These are phyloP conservation scores for Pseudomyrmex sp. DNA, from an alignment of 1,140 invertebrate species.

Conservation along the genomic window DNA sequence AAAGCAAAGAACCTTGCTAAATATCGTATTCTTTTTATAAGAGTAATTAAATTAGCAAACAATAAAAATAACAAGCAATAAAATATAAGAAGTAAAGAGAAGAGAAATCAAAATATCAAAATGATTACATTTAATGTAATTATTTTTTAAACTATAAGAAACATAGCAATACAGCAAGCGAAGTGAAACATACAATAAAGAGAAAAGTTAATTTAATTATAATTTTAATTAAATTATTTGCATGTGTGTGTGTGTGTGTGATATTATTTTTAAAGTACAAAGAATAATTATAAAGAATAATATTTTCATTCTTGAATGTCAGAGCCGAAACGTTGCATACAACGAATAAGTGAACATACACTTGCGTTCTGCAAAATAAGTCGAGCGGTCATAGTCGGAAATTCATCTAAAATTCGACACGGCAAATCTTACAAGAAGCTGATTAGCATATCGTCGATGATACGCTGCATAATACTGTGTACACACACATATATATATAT, in stretches of 20 bases:
- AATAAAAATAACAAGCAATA: not conserved
- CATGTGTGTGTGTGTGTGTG: too few species aligned
- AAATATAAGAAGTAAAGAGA: not conserved
- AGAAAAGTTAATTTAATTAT: not conserved
- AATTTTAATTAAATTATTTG: too few species aligned
- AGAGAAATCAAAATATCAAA: not conserved
- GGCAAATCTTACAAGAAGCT: conserved; percentile 48
- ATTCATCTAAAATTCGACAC: conserved; percentile 41
- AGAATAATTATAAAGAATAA: not conserved
- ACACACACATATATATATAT: not conserved
- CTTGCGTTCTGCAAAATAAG: not conserved
- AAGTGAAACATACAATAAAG: too few species aligned
- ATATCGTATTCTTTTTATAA: not conserved
- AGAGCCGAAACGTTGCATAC: not conserved
- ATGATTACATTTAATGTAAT: too few species aligned
- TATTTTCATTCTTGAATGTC: not conserved
- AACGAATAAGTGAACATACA: conserved; percentile 11
- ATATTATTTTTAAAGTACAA: too few species aligned
- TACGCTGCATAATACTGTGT: conserved; percentile 58
- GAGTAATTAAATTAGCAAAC: not conserved
- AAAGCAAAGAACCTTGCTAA: not conserved
- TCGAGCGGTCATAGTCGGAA: conserved; percentile 15
- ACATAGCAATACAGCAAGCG: too few species aligned
- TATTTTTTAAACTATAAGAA: too few species aligned
- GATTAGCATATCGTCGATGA: conserved; percentile 52